phyloP scores from a whole-genome alignment of 2,113 vertebrate genomes.

The Solenodon paradoxus region DNA sequence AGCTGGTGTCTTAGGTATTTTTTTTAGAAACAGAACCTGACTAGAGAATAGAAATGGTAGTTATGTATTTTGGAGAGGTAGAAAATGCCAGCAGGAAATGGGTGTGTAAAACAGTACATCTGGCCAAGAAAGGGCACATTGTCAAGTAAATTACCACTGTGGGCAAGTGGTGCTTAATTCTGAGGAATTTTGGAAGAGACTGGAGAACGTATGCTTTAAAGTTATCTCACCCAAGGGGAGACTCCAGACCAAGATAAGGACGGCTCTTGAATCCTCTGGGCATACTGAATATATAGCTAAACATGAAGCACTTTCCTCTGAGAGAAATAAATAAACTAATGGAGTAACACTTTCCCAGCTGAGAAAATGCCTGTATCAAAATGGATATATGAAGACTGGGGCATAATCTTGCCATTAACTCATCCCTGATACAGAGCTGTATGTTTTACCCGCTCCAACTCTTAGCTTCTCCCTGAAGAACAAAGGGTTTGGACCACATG shows the following conservation, averaged over 20 bases:
- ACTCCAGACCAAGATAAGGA: not conserved
- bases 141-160: slow-evolving; percentile 16
- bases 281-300: not conserved
- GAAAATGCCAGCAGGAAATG: slow-evolving; percentile 23
- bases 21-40: slow-evolving; percentile 29
- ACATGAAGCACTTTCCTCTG: not conserved
- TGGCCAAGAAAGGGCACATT: slow-evolving; percentile 1
- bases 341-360: not conserved
- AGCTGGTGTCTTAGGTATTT: not conserved
- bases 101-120: slow-evolving; percentile 10
- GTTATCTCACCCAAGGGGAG: not conserved
- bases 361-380: not conserved
- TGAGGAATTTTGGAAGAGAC: slow-evolving; percentile 15
- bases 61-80: not conserved
- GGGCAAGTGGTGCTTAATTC: slow-evolving; percentile 35
- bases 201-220: not conserved
- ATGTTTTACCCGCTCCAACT: not conserved
- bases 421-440: not conserved
- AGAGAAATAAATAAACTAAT: not conserved
- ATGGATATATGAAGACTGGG: not conserved
- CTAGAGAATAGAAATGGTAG: slow-evolving; percentile 9
- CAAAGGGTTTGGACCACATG: not conserved
- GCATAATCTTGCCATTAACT: not conserved
- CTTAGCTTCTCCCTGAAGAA: not conserved
- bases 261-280: not conserved